Base-by-base conservation (phyloP, 2,888 invertebrate species). In the Leptinotarsa rubiginosa region DNA sequence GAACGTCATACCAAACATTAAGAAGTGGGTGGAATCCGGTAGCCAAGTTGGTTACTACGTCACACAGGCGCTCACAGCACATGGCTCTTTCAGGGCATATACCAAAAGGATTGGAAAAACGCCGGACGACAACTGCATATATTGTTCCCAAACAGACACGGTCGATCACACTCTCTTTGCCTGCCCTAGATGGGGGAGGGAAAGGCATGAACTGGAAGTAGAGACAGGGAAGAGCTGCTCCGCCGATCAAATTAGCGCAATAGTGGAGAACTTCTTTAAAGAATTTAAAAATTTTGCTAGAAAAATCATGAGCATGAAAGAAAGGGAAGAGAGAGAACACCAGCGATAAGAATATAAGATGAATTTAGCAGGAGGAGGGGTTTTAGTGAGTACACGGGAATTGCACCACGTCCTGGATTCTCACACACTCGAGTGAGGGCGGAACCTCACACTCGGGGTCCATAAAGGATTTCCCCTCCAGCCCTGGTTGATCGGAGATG, bases 1-100 rank as follows among this genome's bases (percentile, higher is more conserved):
- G n/a, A 15, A n/a, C 4, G 7, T 54, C 1, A 54, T 54, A 15
- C 54, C 54, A 7, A n/a, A 54, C 18, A 7, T 54, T 15, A 15
- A 18, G 7, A 15, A 10, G n/a, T 54, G 54, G 54, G n/a, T n/a
- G 7, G n/a, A 7, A 16, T n/a, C n/a, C 16, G n/a, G 18, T 18
- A 54, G 54, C 13, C 7, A 7, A n/a, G 18, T 18, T 15, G 18
- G n/a, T 7, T 54, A 54, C n/a, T 54, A 16, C 31, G 2, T 65
- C 1, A 75, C 75, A 3, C 75, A 77, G 59, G 20, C 47, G 15
- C 22, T 75, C 16, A 62, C 73, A 4, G 75, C 68, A 4, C 73
- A 77, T 47, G 75, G 73, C 16, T 31, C 31, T 4, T 68, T 77
- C 59, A 64, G 47, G 1, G 22, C 67, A 4, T 77, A 77, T 59